These are phyloP conservation scores for Microcebus jonahi DNA, from an alignment of 2,113 vertebrate genomes.

Conservation along the genomic window DNA sequence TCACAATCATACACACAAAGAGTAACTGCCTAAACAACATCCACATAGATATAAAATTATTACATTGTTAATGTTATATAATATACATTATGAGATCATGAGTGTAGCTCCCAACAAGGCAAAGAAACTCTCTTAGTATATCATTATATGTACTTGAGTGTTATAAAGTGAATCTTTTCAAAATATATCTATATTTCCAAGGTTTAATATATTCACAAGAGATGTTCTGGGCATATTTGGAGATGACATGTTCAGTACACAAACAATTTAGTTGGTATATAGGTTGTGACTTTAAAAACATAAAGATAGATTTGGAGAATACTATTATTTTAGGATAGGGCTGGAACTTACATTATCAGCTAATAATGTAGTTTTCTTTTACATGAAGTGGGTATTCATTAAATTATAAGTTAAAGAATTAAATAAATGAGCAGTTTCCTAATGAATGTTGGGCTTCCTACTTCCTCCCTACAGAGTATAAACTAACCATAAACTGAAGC, in stretches of 20 bases:
- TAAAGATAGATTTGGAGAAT: not conserved
- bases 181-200: not conserved
- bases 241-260: not conserved
- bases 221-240: not conserved
- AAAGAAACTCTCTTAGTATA: not conserved
- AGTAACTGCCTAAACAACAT: not conserved
- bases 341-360: not conserved
- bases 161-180: not conserved
- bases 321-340: not conserved
- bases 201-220: not conserved
- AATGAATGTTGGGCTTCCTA: not conserved
- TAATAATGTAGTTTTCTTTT: not conserved
- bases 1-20: not conserved
- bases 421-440: not conserved
- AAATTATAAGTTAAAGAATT: not conserved
- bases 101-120: fast-evolving
- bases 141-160: not conserved
- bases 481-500: not conserved
- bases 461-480: not conserved
- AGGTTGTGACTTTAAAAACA: not conserved
- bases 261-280: not conserved
- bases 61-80: not conserved
- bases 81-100: not conserved
- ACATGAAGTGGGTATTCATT: not conserved
- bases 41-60: not conserved